phyloP scores from a whole-genome alignment of 1,140 invertebrate genomes.

The Acromyrmex charruanus region DNA sequence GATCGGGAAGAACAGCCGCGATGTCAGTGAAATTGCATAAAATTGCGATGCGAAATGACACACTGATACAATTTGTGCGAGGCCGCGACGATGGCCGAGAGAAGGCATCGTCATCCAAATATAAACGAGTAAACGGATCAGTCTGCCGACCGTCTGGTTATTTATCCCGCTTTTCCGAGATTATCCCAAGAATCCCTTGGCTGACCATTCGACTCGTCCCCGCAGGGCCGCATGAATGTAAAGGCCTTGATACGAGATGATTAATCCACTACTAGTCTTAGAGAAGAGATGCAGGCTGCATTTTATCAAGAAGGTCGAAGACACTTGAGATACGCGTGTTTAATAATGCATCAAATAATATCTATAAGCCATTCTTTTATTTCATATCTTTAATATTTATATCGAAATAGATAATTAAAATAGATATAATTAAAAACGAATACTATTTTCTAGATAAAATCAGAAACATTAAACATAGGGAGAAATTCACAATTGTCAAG shows the following conservation, averaged over 20 bases:
- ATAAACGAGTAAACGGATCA: conserved; percentile 72
- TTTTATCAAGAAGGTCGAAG: conserved; percentile 15
- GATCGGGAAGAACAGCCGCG: conserved; percentile 13
- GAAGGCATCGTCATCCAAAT: conserved; percentile 71
- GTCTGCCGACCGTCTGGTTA: conserved; percentile 71
- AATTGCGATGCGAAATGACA: conserved; percentile 49
- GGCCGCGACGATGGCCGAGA: conserved; percentile 18
- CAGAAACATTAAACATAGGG: background rate
- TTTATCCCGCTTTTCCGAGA: conserved; percentile 75
- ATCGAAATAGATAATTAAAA: background rate
- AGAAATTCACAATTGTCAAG: background rate
- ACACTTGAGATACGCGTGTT: background rate
- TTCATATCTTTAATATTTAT: background rate
- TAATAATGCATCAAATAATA: background rate
- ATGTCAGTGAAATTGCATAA: conserved; percentile 60
- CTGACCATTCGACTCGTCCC: conserved; percentile 56
- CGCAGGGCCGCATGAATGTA: conserved; percentile 33
- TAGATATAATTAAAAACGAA: background rate
- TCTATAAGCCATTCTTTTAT: background rate
- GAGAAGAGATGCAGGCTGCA: background rate
- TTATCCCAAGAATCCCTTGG: conserved; percentile 67
- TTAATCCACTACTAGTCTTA: conserved; percentile 20
- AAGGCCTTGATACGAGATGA: background rate
- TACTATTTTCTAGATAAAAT: background rate
- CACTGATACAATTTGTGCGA: conserved; percentile 45